These are phyloP conservation scores for Adelges cooleyi DNA, from an alignment of 1,140 invertebrate genomes.

Conservation along the genomic window DNA sequence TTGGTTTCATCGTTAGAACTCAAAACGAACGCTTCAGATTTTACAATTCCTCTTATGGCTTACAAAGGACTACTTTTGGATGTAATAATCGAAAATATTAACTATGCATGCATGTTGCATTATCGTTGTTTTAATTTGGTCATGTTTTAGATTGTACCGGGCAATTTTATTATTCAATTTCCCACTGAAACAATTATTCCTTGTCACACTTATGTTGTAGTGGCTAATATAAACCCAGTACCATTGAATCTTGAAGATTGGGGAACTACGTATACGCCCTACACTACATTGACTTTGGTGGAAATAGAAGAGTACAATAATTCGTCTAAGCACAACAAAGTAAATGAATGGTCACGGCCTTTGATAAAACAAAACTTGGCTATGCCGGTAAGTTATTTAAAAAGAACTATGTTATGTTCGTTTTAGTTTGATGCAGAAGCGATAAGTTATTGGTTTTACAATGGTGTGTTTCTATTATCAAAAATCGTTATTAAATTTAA, in stretches of 20 bases:
- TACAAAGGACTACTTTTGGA: conserved; percentile 11
- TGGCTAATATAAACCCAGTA: conserved; percentile 18
- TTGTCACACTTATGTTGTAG: conserved; percentile 11
- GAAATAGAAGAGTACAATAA: conserved; percentile 19
- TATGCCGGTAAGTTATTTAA: neutral
- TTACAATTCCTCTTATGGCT: conserved; percentile 23
- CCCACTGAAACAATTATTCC: conserved; percentile 12
- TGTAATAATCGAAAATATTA: neutral
- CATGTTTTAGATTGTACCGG: conserved; percentile 13
- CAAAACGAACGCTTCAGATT: conserved; percentile 25
- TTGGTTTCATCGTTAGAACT: conserved; percentile 15
- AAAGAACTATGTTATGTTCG: too few species aligned
- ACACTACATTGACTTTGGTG: conserved; percentile 1
- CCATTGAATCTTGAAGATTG: conserved; percentile 14
- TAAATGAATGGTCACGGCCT: conserved; percentile 10
- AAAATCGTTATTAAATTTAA: too few species aligned
- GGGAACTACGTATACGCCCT: conserved; percentile 20
- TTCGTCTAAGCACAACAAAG: conserved; percentile 4
- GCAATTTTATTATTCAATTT: neutral
- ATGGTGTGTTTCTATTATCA: too few species aligned
- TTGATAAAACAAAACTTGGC: conserved; percentile 9
- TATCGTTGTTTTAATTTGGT: neutral
- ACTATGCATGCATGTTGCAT: too few species aligned
- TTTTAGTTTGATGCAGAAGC: too few species aligned
- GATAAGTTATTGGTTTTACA: too few species aligned